Base-by-base conservation (phyloP, 2,888 invertebrate species). In the Syrphus vitripennis region DNA sequence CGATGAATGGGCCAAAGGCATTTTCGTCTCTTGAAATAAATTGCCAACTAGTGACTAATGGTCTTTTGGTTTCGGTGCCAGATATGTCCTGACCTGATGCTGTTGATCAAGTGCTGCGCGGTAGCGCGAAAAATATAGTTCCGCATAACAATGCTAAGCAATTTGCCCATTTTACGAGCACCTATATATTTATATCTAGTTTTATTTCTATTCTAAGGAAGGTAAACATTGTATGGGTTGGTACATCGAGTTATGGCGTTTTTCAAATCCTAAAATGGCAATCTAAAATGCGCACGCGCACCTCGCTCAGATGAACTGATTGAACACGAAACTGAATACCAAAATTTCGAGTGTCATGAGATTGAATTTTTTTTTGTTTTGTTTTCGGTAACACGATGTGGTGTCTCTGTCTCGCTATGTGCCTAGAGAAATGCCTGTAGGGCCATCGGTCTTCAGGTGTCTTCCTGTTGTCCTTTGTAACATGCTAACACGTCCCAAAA, bases 11-110 rank as follows among this genome's bases (percentile, higher is more conserved):
- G 29, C 40, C 63, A 14, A 10, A 59, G 59, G 21, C 19, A 34
- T 40, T 77, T 59, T 59, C n/a, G n/a, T n/a, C 31, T 65, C 29
- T 55, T 72, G 72, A 82, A 86, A 86, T 86, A 86, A 86, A 86
- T 86, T 86, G 86, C 82, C 86, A 86, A 86, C 86, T 86, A 86
- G 82, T 82, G 82, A 86, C 86, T 86, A 86, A 86, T 86, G 86
- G 77, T 69, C 71, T 55, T 75, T 67, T 12, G 26, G 16, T 65
- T 63, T 65, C 21, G 37, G 29, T 12, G 34, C 9, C 3, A 26
- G 14, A 21, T n/a, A 59, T 48, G 50, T 67, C 50, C 34, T 40
- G n/a, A n/a, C n/a, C n/a, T n/a, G n/a, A n/a, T n/a, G n/a, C n/a
- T n/a, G 31, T 63, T 34, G 42, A 21, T 67, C 50, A 59, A 59